Percentiles rank a stretch among this genome's conserved stretches.
Evolutionary conservation across 2,797 vertebrate species (phyloP).

Genomic region (Forpus xanthops): DNA sequence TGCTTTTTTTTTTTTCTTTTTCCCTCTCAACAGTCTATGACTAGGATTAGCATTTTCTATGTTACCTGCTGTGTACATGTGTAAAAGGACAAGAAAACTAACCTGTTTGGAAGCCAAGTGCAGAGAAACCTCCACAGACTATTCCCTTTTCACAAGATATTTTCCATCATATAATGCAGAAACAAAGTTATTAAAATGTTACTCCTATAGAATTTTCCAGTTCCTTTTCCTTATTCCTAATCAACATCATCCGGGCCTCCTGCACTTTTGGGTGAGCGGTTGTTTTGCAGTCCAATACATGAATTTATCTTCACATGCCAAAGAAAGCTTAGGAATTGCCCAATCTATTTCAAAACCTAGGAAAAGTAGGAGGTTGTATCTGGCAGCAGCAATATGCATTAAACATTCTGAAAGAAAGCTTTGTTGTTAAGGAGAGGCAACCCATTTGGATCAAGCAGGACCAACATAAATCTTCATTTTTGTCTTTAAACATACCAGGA

Average conservation of each 20-base stretch:
- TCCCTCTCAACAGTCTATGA: neutral
- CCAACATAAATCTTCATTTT: conserved; percentile 44
- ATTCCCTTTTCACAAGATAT: neutral
- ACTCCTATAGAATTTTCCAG: conserved; percentile 21
- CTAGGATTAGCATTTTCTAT: neutral
- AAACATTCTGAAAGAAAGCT: conserved; percentile 56
- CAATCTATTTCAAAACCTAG: conserved; percentile 54
- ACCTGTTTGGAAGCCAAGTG: neutral
- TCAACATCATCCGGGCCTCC: neutral
- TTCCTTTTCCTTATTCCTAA: conserved; percentile 53
- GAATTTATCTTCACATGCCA: conserved; percentile 54
- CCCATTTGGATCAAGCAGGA: neutral
- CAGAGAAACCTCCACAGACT: neutral
- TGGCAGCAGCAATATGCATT: conserved; percentile 51
- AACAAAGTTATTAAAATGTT: conserved; percentile 18
- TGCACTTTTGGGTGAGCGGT: neutral
- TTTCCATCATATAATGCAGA: neutral
- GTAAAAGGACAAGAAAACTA: neutral
- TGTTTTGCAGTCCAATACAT: neutral
- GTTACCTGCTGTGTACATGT: neutral
- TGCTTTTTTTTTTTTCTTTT: neutral
- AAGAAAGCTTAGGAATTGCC: conserved; percentile 62
- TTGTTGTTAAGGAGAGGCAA: conserved; percentile 52
- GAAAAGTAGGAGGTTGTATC: conserved; percentile 49
- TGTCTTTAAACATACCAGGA: neutral